Evolutionary conservation across 37 sponge, comb jelly and placozoan genomes (phyloP).

Genomic region (Corticium candelabrum): DNA sequence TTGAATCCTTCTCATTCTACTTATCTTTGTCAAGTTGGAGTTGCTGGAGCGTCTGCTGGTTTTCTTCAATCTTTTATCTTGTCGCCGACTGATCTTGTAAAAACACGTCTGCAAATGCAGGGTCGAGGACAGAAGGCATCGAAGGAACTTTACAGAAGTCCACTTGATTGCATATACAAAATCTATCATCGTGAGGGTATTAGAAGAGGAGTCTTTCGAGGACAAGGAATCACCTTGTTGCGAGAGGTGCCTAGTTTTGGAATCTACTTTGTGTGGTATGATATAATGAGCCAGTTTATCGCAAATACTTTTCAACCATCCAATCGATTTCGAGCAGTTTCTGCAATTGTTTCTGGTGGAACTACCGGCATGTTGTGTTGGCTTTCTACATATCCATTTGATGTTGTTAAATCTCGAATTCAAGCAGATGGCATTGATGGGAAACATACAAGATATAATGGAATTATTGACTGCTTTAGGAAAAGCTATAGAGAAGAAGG

Average conservation of each 20-base stretch:
- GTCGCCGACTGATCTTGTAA: constrained; percentile 66
- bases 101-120: constrained; percentile 75
- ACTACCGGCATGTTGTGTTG: constrained; percentile 45
- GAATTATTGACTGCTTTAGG: constrained; percentile 48
- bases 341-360: constrained; percentile 53
- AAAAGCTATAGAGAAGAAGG: constrained; percentile 47
- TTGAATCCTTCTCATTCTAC: too few species aligned
- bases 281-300: too few species aligned
- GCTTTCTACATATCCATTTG: constrained; percentile 62
- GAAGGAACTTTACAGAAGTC: constrained; percentile 23
- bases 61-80: constrained; percentile 31
- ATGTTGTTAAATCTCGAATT: constrained; percentile 72
- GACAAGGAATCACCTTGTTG: constrained; percentile 32
- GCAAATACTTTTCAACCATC: not conserved
- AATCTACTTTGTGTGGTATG: constrained; percentile 58
- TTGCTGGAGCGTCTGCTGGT: constrained; percentile 53
- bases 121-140: constrained; percentile 6
- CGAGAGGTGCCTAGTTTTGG: constrained; percentile 71
- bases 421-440: constrained; percentile 57
- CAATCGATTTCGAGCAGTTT: not conserved
- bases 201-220: constrained; percentile 44
- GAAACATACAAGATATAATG: constrained; percentile 26
- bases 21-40: too few species aligned
- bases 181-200: constrained; percentile 50
- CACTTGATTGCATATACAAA: constrained; percentile 42